phyloP scores from a whole-genome alignment of 1,140 invertebrate species.

The Aphelenchoides besseyi region DNA sequence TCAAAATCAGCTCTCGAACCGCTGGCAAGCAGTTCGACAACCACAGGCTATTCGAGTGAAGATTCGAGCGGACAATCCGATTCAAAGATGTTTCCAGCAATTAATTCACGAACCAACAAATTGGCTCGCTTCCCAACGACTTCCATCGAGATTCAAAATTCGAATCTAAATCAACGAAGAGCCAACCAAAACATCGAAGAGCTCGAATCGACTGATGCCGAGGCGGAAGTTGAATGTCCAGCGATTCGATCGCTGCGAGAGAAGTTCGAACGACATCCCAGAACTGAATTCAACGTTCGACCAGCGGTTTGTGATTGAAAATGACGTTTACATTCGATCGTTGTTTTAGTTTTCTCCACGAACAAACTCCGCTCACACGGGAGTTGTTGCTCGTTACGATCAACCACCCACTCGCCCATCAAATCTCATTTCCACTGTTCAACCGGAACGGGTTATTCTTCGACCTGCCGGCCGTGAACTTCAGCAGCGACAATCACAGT shows the following conservation, averaged over 20 bases:
- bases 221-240: background rate
- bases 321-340: background rate
- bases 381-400: slow-evolving; percentile 11
- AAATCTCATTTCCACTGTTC: background rate
- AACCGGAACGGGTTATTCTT: background rate
- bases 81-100: background rate
- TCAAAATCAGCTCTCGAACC: background rate
- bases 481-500: background rate
- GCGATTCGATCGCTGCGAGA: slow-evolving; percentile 11
- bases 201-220: background rate
- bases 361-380: background rate
- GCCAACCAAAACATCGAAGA: background rate
- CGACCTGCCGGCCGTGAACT: background rate
- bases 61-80: background rate
- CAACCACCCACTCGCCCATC: background rate
- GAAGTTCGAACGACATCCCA: slow-evolving; percentile 7
- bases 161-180: background rate
- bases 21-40: slow-evolving; percentile 8
- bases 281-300: background rate
- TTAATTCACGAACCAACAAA: background rate
- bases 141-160: background rate
- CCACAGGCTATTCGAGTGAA: slow-evolving; percentile 17
- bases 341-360: slow-evolving; percentile 18
- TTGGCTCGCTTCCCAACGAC: background rate
- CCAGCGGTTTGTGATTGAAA: background rate